Percentiles rank a stretch among this genome's conserved stretches.
phyloP scores from a whole-genome alignment of 2,113 vertebrate species.

The Tetrao urogallus region DNA sequence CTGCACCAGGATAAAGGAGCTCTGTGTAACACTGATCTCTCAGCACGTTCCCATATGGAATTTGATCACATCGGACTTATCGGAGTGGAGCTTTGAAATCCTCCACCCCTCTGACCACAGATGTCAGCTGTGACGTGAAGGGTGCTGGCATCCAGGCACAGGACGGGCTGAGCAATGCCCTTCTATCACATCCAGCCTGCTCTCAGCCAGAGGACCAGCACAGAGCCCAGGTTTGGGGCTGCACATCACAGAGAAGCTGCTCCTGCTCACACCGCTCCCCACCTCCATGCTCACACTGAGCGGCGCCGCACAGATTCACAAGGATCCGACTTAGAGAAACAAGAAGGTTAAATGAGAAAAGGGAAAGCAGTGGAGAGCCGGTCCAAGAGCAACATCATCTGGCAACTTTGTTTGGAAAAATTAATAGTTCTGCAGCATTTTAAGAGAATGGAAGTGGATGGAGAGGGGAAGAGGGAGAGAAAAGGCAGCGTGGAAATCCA shows the following conservation, averaged over 20 bases:
- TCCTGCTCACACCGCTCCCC: background rate
- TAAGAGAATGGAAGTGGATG: background rate
- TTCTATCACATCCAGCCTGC: rapidly evolving
- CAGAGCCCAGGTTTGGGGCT: rapidly evolving
- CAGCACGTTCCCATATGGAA: slow-evolving; percentile 39
- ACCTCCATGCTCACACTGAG: background rate
- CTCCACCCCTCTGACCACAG: background rate
- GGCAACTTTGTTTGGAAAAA: slow-evolving; percentile 42
- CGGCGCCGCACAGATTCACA: background rate
- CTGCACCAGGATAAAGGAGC: background rate
- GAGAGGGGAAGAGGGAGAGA: background rate
- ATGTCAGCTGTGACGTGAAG: background rate
- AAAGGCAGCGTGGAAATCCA: background rate
- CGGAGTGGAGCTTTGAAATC: background rate
- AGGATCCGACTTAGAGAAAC: background rate
- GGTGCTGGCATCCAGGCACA: background rate
- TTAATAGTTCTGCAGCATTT: slow-evolving; percentile 4
- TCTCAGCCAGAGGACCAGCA: background rate
- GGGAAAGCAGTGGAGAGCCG: background rate
- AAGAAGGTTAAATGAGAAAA: background rate
- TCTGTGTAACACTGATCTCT: background rate
- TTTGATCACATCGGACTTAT: slow-evolving; percentile 66
- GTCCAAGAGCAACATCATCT: slow-evolving; percentile 37
- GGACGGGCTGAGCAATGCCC: background rate
- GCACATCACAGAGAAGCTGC: background rate